These are phyloP conservation scores for Scotopteryx bipunctaria DNA, from an alignment of 2,888 invertebrate genomes.

Conservation along the genomic window DNA sequence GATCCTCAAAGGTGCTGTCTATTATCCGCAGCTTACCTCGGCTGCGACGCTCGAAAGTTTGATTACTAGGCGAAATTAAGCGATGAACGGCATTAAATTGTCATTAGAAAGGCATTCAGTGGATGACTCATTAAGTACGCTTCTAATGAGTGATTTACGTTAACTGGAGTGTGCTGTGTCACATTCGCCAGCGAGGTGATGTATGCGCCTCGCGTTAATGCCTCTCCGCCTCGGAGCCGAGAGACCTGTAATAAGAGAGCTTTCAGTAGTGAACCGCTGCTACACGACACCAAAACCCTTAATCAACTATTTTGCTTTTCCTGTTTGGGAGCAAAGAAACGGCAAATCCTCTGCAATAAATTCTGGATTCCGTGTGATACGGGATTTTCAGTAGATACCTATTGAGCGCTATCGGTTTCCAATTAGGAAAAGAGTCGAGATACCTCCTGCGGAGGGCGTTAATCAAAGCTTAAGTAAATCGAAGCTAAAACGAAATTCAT, in stretches of 20 bases:
- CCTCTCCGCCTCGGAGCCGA: slow-evolving; percentile 49
- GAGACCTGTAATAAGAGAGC: slow-evolving; percentile 60
- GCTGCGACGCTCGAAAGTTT: slow-evolving; percentile 64
- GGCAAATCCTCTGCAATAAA: slow-evolving; percentile 20
- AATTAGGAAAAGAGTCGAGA: slow-evolving; percentile 5
- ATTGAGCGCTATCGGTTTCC: slow-evolving; percentile 10
- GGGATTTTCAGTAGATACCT: slow-evolving; percentile 6
- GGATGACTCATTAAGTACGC: slow-evolving; percentile 65
- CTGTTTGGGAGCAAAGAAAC: slow-evolving; percentile 33
- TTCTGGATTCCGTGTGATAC: neutral
- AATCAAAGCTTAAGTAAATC: slow-evolving; percentile 12
- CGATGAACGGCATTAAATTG: slow-evolving; percentile 71
- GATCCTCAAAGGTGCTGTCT: slow-evolving; percentile 63
- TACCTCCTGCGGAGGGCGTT: slow-evolving; percentile 18
- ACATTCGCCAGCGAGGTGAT: slow-evolving; percentile 56
- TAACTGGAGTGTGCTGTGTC: slow-evolving; percentile 66
- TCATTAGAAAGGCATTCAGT: slow-evolving; percentile 69
- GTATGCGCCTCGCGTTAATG: slow-evolving; percentile 53
- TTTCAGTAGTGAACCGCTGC: slow-evolving; percentile 58
- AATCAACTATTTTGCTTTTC: slow-evolving; percentile 53
- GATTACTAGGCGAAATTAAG: slow-evolving; percentile 71
- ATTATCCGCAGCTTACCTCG: slow-evolving; percentile 61
- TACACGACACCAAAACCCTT: slow-evolving; percentile 55
- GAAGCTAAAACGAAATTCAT: slow-evolving; percentile 18
- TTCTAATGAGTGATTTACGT: slow-evolving; percentile 72